phyloP scores from a whole-genome alignment of 2,797 vertebrate species.

The Brotula barbata region DNA sequence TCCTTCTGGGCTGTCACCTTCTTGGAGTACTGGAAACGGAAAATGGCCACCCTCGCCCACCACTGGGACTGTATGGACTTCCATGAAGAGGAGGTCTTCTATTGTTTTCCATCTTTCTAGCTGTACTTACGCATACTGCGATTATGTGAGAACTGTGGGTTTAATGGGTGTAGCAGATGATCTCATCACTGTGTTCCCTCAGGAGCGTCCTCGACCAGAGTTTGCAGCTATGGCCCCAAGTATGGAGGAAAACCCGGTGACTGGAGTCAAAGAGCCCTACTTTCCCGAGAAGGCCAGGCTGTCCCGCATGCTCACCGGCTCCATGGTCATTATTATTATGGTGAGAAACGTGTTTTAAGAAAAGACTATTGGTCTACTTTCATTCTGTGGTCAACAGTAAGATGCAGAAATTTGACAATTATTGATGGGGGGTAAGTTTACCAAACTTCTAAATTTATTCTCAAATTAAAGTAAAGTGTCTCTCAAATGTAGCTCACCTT shows the following conservation, averaged over 20 bases:
- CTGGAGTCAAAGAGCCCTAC: constrained; percentile 82
- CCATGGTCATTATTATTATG: constrained; percentile 84
- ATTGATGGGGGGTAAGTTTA: too few relatives aligned
- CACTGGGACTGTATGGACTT: constrained; percentile 86
- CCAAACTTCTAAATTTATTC: too few relatives aligned
- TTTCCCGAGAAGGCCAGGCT: constrained; percentile 76
- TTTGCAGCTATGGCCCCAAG: constrained; percentile 80
- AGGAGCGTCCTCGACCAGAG: constrained; percentile 82
- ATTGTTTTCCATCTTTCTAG: background rate
- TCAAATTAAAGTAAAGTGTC: too few relatives aligned
- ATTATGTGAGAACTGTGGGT: background rate
- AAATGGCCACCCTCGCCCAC: constrained; percentile 81
- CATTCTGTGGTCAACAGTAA: too few relatives aligned
- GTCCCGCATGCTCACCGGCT: constrained; percentile 80
- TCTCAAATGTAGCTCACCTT: too few relatives aligned
- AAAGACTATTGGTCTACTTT: background rate
- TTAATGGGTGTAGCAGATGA: background rate
- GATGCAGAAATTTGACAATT: too few relatives aligned
- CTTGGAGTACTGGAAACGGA: constrained; percentile 84
- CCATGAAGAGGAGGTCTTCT: constrained; percentile 80
- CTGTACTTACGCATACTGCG: background rate
- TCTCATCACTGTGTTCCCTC: constrained; percentile 13
- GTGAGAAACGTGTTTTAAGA: constrained; percentile 64
- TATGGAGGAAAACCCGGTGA: constrained; percentile 83
- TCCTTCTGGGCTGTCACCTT: constrained; percentile 86